These are phyloP conservation scores for Tribolium castaneum DNA, from an alignment of 1,140 invertebrate genomes.

Conservation along the genomic window DNA sequence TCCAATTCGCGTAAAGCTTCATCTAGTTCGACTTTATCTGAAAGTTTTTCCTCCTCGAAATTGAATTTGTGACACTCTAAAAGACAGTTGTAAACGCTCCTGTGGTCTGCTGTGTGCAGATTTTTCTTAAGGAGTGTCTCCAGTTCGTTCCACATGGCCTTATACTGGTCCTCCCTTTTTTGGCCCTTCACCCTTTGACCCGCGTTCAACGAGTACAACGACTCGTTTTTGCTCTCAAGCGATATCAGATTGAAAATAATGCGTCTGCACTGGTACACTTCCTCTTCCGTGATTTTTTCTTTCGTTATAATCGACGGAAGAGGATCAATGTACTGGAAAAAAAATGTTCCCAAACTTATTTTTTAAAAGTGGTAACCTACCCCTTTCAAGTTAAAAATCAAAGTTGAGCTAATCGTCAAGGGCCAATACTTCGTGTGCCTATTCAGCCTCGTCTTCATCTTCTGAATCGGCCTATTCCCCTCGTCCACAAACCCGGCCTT, in stretches of 20 bases:
- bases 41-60: constrained; percentile 66
- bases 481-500: constrained; percentile 64
- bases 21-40: constrained; percentile 73
- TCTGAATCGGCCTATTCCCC: constrained; percentile 66
- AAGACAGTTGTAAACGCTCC: constrained; percentile 84
- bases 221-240: constrained; percentile 86
- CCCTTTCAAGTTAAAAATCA: constrained; percentile 88
- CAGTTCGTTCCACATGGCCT: constrained; percentile 88
- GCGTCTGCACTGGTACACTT: constrained; percentile 89
- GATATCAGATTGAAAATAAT: constrained; percentile 85
- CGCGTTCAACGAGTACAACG: constrained; percentile 75
- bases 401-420: constrained; percentile 88
- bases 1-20: constrained; percentile 57
- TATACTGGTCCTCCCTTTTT: constrained; percentile 89
- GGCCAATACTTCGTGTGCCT: constrained; percentile 93
- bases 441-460: constrained; percentile 77
- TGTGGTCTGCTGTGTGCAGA: constrained; percentile 75
- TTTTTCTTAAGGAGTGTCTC: constrained; percentile 86
- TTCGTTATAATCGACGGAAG: constrained; percentile 83
- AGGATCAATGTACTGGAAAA: constrained; percentile 81
- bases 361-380: constrained; percentile 66
- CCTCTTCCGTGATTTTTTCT: constrained; percentile 84
- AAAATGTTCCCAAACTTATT: constrained; percentile 41
- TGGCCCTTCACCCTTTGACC: constrained; percentile 69
- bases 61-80: constrained; percentile 79